Base-by-base conservation (phyloP, 2,113 vertebrate genomes). In the Boleophthalmus pectinirostris region DNA sequence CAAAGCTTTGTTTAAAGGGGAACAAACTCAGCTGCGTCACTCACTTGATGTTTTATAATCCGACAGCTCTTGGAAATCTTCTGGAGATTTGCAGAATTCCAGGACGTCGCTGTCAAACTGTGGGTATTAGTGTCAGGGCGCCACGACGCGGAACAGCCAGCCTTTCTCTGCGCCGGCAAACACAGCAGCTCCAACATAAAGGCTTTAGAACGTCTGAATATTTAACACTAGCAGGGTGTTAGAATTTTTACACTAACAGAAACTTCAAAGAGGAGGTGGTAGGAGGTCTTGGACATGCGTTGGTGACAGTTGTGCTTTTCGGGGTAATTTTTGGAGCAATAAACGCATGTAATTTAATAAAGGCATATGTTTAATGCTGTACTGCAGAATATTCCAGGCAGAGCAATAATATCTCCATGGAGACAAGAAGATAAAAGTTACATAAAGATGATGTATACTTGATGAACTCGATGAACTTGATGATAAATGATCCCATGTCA, bases 41-140 rank as follows among this genome's bases (percentile, higher is more conserved):
- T 15, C 21, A 58, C 0, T 15, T 57, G 60, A n/a, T 46, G 16
- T 23, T 69, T 23, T 75, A 23, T 23, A 75, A 66, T 61, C 76
- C 60, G 80, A 69, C 80, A 80, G 66, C 46, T 66, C 21, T 70
- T 54, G 20, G 74, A 71, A 58, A 64, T 78, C 69, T 14, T 57
- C 49, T 79, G 23, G 70, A 80, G 79, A 78, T 82, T 65, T 77
- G 45, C 56, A 67, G 74, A 58, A 77, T 80, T 84, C 73, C 24
- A 54, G 81, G 82, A 77, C 85, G 38, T 3, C 3, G 66, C 80
- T 83, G 85, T 86, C 80, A 86, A 70, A 73, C 71, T 61, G 67
- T 65, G 79, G 76, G 86, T 82, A 83, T 88, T 85, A 87, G 74
- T 45, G 73, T 90, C 84, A 90, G 73, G 73, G 38, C 46, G 14